Evolutionary conservation across 2,113 vertebrate genomes (phyloP).

Genomic region (Triplophysa rosa): DNA sequence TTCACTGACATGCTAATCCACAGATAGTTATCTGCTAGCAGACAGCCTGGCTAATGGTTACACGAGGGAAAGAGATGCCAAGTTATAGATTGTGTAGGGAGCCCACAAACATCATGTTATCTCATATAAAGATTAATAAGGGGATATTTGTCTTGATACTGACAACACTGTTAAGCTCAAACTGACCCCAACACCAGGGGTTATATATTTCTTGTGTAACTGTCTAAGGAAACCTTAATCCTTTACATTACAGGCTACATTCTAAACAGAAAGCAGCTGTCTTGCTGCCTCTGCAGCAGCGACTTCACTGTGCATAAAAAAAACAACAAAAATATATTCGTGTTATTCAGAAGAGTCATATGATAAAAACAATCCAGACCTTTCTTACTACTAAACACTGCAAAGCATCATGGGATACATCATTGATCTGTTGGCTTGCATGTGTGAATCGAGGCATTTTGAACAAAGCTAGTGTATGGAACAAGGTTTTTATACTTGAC

Average conservation of each 20-base stretch:
- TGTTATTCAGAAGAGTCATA: too few relatives aligned
- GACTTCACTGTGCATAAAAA: too few relatives aligned
- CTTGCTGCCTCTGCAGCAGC: too few relatives aligned
- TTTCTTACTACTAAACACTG: too few relatives aligned
- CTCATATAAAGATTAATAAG: conserved; percentile 10
- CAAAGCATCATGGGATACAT: too few relatives aligned
- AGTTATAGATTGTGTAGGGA: conserved; percentile 67
- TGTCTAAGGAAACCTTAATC: not conserved
- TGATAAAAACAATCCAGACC: too few relatives aligned
- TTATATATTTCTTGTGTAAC: not conserved
- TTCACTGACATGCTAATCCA: conserved; percentile 63
- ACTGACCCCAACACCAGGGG: not conserved
- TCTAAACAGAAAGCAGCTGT: too few relatives aligned
- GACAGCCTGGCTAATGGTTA: not conserved
- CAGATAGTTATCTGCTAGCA: conserved; percentile 58
- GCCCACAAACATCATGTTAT: not conserved
- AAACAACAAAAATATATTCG: too few relatives aligned
- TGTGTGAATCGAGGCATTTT: too few relatives aligned
- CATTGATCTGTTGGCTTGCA: too few relatives aligned
- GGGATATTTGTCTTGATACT: conserved; percentile 33
- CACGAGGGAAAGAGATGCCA: not conserved
- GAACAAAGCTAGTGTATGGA: too few relatives aligned
- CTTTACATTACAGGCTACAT: not conserved
- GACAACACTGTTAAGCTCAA: not conserved
- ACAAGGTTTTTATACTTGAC: too few relatives aligned